phyloP scores from a whole-genome alignment of 2,113 vertebrate genomes.

The Mormyrus lacerda region DNA sequence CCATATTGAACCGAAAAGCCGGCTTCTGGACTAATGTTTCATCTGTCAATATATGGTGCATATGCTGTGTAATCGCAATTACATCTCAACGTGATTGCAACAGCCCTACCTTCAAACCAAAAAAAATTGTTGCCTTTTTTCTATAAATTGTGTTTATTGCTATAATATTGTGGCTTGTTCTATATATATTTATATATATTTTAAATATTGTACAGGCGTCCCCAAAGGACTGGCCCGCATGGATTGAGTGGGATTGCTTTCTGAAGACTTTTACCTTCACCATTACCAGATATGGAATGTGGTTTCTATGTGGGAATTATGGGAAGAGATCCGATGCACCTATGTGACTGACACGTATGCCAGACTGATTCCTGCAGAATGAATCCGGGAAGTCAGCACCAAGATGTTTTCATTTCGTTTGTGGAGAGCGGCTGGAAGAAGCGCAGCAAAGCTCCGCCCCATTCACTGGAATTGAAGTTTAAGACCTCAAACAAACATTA shows the following conservation, averaged over 20 bases:
- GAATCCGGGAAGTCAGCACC: slow-evolving; percentile 40
- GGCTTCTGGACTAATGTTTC: too few relatives aligned
- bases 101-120: too few relatives aligned
- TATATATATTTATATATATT: not conserved
- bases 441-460: slow-evolving; percentile 16
- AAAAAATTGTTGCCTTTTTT: not conserved
- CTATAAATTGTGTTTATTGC: not conserved
- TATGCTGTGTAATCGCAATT: too few relatives aligned
- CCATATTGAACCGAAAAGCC: too few relatives aligned
- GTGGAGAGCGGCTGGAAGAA: slow-evolving; percentile 34
- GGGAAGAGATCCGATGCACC: not conserved
- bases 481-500: slow-evolving; percentile 62
- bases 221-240: not conserved
- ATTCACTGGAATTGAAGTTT: slow-evolving; percentile 54
- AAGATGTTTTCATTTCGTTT: slow-evolving; percentile 34
- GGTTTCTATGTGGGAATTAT: not conserved
- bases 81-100: too few relatives aligned
- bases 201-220: not conserved
- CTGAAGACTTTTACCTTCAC: not conserved
- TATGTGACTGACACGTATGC: not conserved
- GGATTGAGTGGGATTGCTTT: not conserved
- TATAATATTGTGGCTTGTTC: not conserved
- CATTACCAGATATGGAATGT: not conserved
- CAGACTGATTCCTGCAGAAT: slow-evolving; percentile 14
- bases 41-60: too few relatives aligned